Base-by-base conservation (phyloP, 2,113 vertebrate genomes). In the Alaudala cheleensis region DNA sequence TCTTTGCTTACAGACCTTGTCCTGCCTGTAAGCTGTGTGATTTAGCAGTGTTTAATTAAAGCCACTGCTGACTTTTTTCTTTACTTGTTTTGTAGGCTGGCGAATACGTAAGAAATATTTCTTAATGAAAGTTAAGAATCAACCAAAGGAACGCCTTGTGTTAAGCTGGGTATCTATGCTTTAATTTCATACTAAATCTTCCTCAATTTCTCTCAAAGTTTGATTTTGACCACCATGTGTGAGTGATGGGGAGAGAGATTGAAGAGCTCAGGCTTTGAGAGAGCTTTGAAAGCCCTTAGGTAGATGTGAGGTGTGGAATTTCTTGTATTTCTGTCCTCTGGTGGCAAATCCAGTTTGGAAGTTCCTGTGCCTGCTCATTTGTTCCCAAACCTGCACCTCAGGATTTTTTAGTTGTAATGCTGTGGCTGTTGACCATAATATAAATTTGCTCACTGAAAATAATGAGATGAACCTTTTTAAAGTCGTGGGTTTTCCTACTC, bases 21-120 rank as follows among this genome's bases (percentile, higher is more conserved):
- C 66, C 49, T 95, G 42, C 66, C 49, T 64, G 29, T 73, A 74
- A 93, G 54, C 22, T 34, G 6, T 70, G 15, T 66, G 26, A 78
- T 73, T 90, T 78, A 61, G 12, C 42, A 39, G 50, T 61, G 17
- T 62, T 83, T 90, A 70, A 61, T 93, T 83, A 80, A 84, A 88
- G 47, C 71, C 45, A 5, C 40, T 82, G 60, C 12, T 82, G 77
- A 40, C 40, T 31, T 79, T 79, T 80, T 61, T 80, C 47, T 81
- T 86, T 54, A 12, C 11, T 50, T 83, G 56, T 83, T 81, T 51
- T 15, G 28, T 54, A 99, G 99, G 99, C 54, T 99, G 99, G 99
- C 98, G 99, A 90, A 98, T 99, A 97, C 98, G 99, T 95, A 99
- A 99, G 98, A 99, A 98, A 91, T 99, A 99, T 91, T 99, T 99